Base-by-base conservation (phyloP, 2,797 vertebrate genomes). In the Eulemur coronatus region DNA sequence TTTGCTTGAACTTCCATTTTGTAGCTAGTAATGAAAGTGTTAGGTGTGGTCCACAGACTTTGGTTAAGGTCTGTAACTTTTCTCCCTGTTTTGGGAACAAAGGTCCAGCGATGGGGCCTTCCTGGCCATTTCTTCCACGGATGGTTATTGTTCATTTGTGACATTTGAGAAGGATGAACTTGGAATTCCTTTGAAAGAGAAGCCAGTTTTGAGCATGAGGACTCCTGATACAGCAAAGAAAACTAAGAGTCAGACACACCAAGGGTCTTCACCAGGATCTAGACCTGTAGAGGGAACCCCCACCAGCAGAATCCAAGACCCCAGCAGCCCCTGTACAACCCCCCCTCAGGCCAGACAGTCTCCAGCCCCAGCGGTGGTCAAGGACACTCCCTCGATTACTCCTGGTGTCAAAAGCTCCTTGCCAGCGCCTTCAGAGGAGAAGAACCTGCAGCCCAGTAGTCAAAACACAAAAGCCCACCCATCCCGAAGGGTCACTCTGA, bases 61-160 rank as follows among this genome's bases (percentile, higher is more conserved):
- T 0, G 4, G 17, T 57, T 41, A 30, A 18, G 0, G n/a, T 33
- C 59, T 93, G 38, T 97, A 7, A 41, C 9, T 84, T 65, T 95
- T 35, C 52, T 89, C 59, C 59, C 96, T 94, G 41, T 97, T 91
- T 33, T 9, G 61, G 90, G 93, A 73, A 88, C 24, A 48, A 91
- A 99, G 99, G 99, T 99, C 99, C 96, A 98, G 98, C 0, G 99
- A 99, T 22, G 99, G 99, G 22, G 99, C 99, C 78, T 99, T 99
- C 98, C 98, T 99, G 98, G 99, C 99, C 1, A 99, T 99, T 86
- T 99, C 99, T 28, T 99, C 99, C 98, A 99, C 99, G 9, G 99
- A 99, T 0, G 99, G 99, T 8, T 99, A 99, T 97, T 99, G 99
- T 97, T 99, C 99, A 2, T 99, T 99, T 84, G 99, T 99, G 96